phyloP scores from a whole-genome alignment of 2,888 invertebrate genomes.

The Drosophila subsilvestris region DNA sequence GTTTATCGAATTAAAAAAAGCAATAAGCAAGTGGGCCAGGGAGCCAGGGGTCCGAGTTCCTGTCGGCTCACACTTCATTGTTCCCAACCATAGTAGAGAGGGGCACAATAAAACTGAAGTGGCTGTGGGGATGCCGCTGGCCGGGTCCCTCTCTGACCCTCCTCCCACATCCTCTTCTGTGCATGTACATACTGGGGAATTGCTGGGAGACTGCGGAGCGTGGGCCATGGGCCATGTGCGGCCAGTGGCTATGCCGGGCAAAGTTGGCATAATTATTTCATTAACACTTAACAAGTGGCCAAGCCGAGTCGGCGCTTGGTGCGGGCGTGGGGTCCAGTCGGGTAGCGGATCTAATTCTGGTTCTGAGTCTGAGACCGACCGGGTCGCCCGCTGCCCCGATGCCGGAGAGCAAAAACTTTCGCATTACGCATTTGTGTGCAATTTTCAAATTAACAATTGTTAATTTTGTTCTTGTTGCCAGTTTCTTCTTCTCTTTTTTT shows the following conservation, averaged over 20 bases:
- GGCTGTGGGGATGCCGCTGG: slow-evolving; percentile 46
- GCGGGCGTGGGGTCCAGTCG: slow-evolving; percentile 24
- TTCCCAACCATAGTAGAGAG: slow-evolving; percentile 37
- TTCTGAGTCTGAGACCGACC: slow-evolving; percentile 2
- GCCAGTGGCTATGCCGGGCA: slow-evolving; percentile 51
- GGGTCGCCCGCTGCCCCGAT: slow-evolving; percentile 19
- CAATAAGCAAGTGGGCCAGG: slow-evolving; percentile 35
- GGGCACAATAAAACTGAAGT: slow-evolving; percentile 75
- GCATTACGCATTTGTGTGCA: slow-evolving; percentile 81
- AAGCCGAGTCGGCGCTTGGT: slow-evolving; percentile 37
- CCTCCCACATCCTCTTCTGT: not conserved
- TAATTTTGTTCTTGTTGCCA: slow-evolving; percentile 66
- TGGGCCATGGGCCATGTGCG: slow-evolving; percentile 62
- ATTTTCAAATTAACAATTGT: slow-evolving; percentile 81
- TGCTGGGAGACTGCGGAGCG: slow-evolving; percentile 8
- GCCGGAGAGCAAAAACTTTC: slow-evolving; percentile 71
- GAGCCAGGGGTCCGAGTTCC: slow-evolving; percentile 1
- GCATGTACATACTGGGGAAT: slow-evolving; percentile 15
- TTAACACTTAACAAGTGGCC: slow-evolving; percentile 80
- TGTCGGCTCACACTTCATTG: slow-evolving; percentile 71
- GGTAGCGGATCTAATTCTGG: slow-evolving; percentile 6
- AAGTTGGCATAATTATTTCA: slow-evolving; percentile 81
- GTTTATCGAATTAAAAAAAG: slow-evolving; percentile 78
- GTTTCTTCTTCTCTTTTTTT: slow-evolving; percentile 25
- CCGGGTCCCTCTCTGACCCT: not conserved